phyloP scores from a whole-genome alignment of 2,888 invertebrate species.

The Conistra vaccinii region DNA sequence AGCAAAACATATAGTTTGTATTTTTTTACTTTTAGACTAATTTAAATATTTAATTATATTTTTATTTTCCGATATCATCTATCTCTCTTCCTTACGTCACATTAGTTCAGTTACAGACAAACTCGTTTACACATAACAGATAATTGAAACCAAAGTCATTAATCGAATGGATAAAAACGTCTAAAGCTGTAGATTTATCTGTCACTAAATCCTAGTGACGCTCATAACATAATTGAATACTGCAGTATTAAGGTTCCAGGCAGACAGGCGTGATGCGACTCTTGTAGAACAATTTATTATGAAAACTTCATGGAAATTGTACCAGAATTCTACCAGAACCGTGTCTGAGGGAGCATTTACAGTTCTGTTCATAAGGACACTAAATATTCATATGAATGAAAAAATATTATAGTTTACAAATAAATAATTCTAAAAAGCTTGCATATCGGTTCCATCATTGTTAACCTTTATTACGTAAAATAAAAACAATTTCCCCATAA shows the following conservation, averaged over 20 bases:
- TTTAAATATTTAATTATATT: background rate
- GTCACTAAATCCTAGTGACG: background rate
- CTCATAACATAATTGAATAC: background rate
- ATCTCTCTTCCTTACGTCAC: background rate
- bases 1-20: background rate
- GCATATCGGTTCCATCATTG: background rate
- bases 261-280: too few species aligned
- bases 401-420: too few species aligned
- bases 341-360: background rate
- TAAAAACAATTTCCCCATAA: constrained; percentile 50
- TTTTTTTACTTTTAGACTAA: background rate
- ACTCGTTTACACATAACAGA: background rate
- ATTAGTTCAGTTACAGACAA: background rate
- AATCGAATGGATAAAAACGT: background rate
- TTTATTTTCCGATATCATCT: background rate
- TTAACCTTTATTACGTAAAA: constrained; percentile 37
- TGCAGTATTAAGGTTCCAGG: background rate
- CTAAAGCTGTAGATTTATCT: background rate
- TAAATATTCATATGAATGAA: background rate
- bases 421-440: too few species aligned
- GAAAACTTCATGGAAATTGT: too few species aligned
- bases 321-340: too few species aligned
- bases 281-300: too few species aligned
- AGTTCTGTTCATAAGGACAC: background rate
- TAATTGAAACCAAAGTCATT: background rate